Conservation (phyloP, 30 jellyfish, hydroid and myxozoan genomes). For the Haliclystus octoradiatus region DNA sequence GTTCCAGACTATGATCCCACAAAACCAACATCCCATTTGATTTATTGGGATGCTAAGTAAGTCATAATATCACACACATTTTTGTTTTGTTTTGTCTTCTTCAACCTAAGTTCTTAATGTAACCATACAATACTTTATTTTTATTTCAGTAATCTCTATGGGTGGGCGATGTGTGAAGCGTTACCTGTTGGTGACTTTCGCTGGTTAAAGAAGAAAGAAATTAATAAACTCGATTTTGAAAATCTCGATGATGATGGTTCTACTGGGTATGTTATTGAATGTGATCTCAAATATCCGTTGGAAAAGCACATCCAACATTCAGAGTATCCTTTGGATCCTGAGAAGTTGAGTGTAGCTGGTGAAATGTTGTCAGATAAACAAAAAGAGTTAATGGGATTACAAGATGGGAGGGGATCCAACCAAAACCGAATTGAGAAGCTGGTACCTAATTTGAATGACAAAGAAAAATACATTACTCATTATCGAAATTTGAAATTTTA, state of each 20-base stretch:
- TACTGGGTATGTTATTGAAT: neutral
- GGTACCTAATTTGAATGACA: neutral
- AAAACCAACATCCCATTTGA: conserved; percentile 14
- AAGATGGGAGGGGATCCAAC: too few relatives aligned
- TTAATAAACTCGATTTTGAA: conserved; percentile 1
- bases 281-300: neutral
- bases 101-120: too few relatives aligned
- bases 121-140: too few relatives aligned
- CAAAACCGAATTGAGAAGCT: too few relatives aligned
- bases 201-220: conserved; percentile 31
- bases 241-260: neutral
- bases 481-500: neutral
- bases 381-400: too few relatives aligned
- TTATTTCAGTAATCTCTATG: too few relatives aligned
- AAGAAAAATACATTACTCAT: neutral
- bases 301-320: neutral
- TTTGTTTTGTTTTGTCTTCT: too few relatives aligned
- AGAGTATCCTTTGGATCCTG: neutral
- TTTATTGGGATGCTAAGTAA: too few relatives aligned
- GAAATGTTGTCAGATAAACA: neutral
- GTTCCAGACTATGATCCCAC: conserved; percentile 3
- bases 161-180: too few relatives aligned
- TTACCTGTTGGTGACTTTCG: conserved; percentile 4
- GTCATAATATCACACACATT: too few relatives aligned
- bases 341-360: neutral